phyloP scores from a whole-genome alignment of 2,888 invertebrate genomes.

The Drosophila paramelanica region DNA sequence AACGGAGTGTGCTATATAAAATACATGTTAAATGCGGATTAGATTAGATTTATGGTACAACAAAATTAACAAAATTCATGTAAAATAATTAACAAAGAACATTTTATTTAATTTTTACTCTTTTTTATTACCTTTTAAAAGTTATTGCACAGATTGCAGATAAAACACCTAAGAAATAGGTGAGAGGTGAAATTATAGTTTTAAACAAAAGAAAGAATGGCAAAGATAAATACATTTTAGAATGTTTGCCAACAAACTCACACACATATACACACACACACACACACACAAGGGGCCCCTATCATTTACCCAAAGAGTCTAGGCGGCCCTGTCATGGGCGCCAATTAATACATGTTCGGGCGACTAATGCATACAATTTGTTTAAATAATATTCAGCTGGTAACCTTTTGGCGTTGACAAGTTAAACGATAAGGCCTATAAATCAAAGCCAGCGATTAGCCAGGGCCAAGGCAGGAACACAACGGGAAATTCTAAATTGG shows the following conservation, averaged over 20 bases:
- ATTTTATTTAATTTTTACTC: too few relatives aligned
- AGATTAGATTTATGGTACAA: too few relatives aligned
- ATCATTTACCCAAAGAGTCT: conserved; percentile 14
- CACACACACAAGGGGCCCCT: background rate
- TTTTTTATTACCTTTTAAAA: too few relatives aligned
- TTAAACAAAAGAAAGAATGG: background rate
- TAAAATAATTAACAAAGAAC: background rate
- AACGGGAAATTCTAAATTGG: conserved; percentile 57
- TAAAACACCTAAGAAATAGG: background rate
- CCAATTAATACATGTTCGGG: conserved; percentile 38
- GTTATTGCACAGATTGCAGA: conserved; percentile 4
- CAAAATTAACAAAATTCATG: background rate
- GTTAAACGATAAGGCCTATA: conserved; percentile 45
- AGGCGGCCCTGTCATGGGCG: conserved; percentile 1
- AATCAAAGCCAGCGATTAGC: conserved; percentile 46
- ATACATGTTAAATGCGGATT: too few relatives aligned
- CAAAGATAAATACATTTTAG: conserved; percentile 8
- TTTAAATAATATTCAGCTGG: conserved; percentile 26
- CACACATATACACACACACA: background rate
- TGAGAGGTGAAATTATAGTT: conserved; percentile 1
- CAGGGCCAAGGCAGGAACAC: conserved; percentile 1
- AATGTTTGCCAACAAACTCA: conserved; percentile 3
- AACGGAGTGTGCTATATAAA: background rate
- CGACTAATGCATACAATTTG: conserved; percentile 60
- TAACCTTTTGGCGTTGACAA: conserved; percentile 50